Base-by-base conservation (phyloP, 2,888 invertebrate species). In the Lomographa bimaculata region DNA sequence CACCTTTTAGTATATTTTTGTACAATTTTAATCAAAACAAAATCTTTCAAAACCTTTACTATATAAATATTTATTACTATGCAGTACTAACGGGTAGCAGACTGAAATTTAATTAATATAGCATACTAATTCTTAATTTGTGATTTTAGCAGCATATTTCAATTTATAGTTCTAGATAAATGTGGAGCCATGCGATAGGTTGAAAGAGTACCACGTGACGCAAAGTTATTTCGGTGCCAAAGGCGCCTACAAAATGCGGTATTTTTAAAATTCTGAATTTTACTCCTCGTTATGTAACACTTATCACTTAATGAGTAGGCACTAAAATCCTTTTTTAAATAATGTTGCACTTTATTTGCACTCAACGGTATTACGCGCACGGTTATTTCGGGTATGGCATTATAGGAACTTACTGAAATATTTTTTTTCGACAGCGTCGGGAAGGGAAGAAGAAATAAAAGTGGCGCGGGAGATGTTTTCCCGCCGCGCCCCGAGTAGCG, bases 401-500 rank as follows among this genome's bases (percentile, higher is more conserved):
- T 71, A 60, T n/a, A 48, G 55, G 67, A 84, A 89, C 86, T 86
- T 87, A 87, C 87, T 86, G 78, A 75, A 72, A 73, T 74, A 77
- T 66, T 79, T 74, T 76, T 78, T 80, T 84, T 81, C 85, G 83
- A 79, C 86, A 82, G 89, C 86, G 87, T 86, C 84, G 82, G 74
- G 89, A 87, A 89, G 89, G 86, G 86, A 89, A 86, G 87, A 89
- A 89, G 87, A 85, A 86, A 79, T 86, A 85, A 86, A 80, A 89
- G 89, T 84, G 83, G 84, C 84, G 89, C 87, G 86, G 87, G 87
- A 86, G 89, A 82, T 86, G 83, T 86, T 86, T 86, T 87, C 89
- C 86, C 89, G 75, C 89, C 89, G 89, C 87, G 89, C 86, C 87
- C 83, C 85, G 86, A 77, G 87, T 81, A 80, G 71, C 66, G 80